Evolutionary conservation across 2,113 vertebrate genomes (phyloP).

Genomic region (Arvicanthis niloticus): DNA sequence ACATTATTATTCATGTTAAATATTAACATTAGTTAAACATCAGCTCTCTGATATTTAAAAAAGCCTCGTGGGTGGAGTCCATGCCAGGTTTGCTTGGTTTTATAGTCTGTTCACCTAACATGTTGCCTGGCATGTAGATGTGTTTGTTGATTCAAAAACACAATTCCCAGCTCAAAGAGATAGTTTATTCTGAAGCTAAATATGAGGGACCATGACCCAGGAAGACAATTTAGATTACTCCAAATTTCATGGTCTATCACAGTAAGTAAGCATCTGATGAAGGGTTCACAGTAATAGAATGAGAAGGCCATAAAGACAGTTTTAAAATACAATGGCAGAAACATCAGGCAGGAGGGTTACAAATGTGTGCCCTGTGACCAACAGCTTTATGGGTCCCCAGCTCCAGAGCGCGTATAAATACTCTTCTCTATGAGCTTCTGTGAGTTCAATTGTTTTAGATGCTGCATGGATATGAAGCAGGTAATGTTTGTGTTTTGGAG

Average conservation of each 20-base stretch:
- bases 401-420: not conserved
- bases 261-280: not conserved
- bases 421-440: not conserved
- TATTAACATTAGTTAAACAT: not conserved
- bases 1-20: too few species aligned
- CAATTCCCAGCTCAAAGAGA: not conserved
- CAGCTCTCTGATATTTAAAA: conserved; percentile 28
- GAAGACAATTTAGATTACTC: not conserved
- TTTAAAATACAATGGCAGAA: not conserved
- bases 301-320: not conserved
- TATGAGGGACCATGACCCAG: not conserved
- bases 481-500: not conserved
- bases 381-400: too few species aligned
- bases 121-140: not conserved
- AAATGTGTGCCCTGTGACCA: not conserved
- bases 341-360: not conserved
- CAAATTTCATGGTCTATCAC: not conserved
- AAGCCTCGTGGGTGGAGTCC: not conserved
- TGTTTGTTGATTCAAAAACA: not conserved
- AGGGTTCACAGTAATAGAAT: not conserved
- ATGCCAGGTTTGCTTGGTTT: not conserved
- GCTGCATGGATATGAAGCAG: not conserved
- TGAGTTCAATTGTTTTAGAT: not conserved
- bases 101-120: not conserved
- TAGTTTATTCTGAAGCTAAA: not conserved